Conservation (phyloP, 2,113 vertebrate genomes). For the Carassius carassius region DNA sequence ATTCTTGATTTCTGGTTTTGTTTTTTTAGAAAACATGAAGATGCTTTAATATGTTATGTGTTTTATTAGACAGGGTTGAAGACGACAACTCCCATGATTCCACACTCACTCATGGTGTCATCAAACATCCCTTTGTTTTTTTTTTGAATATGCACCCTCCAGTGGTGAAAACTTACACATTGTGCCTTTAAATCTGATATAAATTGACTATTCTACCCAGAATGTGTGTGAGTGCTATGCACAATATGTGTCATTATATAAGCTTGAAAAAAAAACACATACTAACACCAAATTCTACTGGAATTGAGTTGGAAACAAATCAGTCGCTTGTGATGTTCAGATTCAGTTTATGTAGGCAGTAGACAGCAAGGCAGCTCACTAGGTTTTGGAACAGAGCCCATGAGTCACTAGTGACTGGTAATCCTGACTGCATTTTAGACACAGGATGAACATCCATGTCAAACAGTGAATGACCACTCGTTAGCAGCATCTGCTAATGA, state of each 20-base stretch:
- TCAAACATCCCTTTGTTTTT: too few species aligned
- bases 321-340: background rate
- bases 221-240: background rate
- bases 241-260: background rate
- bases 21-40: too few species aligned
- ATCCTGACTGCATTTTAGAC: slow-evolving; percentile 1
- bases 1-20: too few species aligned
- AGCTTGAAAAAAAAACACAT: background rate
- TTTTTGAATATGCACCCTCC: too few species aligned
- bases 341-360: slow-evolving; percentile 9
- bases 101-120: too few species aligned
- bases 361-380: slow-evolving; percentile 12
- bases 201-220: background rate
- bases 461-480: background rate
- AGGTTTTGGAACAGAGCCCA: background rate
- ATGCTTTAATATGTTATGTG: too few species aligned
- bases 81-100: too few species aligned
- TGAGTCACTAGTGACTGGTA: background rate
- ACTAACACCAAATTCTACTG: background rate
- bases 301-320: background rate
- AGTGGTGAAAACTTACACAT: too few species aligned
- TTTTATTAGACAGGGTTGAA: too few species aligned
- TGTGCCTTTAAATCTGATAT: background rate
- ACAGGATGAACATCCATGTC: background rate
- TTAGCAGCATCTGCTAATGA: slow-evolving; percentile 30